These are phyloP conservation scores for Brachyhypopomus gauderio DNA, from an alignment of 2,113 vertebrate species.

Conservation along the genomic window DNA sequence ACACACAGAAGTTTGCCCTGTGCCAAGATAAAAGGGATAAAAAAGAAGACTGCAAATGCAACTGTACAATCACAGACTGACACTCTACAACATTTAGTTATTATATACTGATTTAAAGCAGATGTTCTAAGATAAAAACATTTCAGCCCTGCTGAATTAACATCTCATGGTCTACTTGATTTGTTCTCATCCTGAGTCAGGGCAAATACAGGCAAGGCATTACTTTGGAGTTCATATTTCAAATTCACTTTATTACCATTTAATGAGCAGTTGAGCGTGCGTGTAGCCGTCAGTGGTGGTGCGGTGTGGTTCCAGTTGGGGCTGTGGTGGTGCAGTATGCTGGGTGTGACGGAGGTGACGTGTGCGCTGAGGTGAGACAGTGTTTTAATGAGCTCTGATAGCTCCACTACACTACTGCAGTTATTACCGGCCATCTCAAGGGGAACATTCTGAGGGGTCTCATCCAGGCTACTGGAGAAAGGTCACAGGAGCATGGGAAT, in stretches of 20 bases:
- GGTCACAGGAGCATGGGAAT: neutral
- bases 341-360: neutral
- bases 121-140: no score
- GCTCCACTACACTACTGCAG: neutral
- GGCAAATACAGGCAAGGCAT: no score
- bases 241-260: neutral
- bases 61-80: neutral
- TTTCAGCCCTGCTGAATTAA: no score
- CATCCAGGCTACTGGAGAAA: neutral
- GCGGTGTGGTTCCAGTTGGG: neutral
- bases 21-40: neutral
- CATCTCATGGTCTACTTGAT: no score
- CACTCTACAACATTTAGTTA: neutral
- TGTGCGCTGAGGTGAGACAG: neutral
- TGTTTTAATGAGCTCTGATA: neutral
- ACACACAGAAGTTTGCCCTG: neutral
- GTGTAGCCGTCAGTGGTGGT: neutral
- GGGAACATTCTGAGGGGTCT: neutral
- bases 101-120: no score
- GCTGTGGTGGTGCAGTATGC: neutral
- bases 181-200: no score
- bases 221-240: neutral
- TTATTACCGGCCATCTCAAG: neutral
- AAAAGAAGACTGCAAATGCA: neutral
- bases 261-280: slow-evolving; percentile 5